These are phyloP conservation scores for Strigamia crassipes DNA, from an alignment of 2,888 invertebrate genomes.

Conservation along the genomic window DNA sequence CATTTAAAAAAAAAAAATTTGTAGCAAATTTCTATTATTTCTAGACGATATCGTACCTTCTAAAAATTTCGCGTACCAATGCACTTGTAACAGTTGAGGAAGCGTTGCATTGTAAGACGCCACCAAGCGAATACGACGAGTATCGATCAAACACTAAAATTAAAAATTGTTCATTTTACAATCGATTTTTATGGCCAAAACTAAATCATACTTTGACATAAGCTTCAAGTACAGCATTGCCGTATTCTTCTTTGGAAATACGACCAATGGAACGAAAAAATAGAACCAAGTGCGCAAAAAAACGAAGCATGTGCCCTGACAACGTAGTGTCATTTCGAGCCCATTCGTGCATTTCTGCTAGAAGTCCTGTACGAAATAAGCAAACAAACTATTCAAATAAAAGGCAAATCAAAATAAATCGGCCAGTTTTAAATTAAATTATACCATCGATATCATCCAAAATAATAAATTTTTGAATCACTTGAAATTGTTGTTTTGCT, in stretches of 20 bases:
- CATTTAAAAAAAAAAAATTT: not conserved
- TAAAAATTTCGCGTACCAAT: constrained; percentile 59
- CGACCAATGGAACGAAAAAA: constrained; percentile 79
- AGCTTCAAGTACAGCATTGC: constrained; percentile 75
- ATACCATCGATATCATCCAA: constrained; percentile 68
- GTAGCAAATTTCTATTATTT: not conserved
- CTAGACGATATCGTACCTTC: constrained; percentile 56
- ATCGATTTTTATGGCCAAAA: too few relatives aligned
- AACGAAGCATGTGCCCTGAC: constrained; percentile 69
- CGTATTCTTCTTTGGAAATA: constrained; percentile 64
- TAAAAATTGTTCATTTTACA: not conserved
- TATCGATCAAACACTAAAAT: constrained; percentile 70
- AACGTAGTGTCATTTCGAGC: not conserved
- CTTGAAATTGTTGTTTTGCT: constrained; percentile 70
- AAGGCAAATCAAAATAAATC: not conserved
- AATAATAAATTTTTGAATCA: constrained; percentile 83
- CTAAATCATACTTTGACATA: constrained; percentile 61
- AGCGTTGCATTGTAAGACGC: constrained; percentile 84
- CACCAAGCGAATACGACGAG: constrained; percentile 75
- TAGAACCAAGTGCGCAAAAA: constrained; percentile 82
- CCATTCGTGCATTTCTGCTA: constrained; percentile 69
- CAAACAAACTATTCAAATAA: constrained; percentile 45
- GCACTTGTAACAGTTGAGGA: constrained; percentile 67
- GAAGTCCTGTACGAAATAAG: constrained; percentile 62
- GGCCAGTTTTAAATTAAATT: constrained; percentile 7